Evolutionary conservation across 2,113 vertebrate genomes (phyloP), one percentile per base, ranked within the genome.

Genomic region (Gadus chalcogrammus): DNA sequence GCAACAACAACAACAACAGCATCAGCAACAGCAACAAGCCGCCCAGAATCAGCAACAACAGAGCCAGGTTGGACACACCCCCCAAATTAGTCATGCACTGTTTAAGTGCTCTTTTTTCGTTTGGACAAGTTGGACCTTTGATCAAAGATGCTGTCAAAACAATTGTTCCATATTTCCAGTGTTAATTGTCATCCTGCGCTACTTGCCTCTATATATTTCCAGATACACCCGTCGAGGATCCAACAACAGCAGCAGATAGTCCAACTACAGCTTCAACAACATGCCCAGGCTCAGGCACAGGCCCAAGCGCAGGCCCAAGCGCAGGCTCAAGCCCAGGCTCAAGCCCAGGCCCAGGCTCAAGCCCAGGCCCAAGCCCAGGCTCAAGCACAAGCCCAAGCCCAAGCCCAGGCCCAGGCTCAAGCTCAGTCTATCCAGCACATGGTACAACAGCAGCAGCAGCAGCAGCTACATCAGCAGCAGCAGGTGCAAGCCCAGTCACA

Each of bases 341-440:
- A 92, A 60, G 86, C 90, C 0, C 90, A 89, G 1, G 89, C 90
- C 0, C 85, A 90, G 67, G 81, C 93, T 9, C 94, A 95, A 18
- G 87, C 91, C 0, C 88, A 87, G 0, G 91, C 91, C 0, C 82
- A 88, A 60, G 80, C 75, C 0, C 88, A 90, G 0, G 79, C 83
- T 0, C 88, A 89, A 0, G 83, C 79, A 0, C 94, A 95, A 61
- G 90, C 94, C 11, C 94, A 94, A 28, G 86, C 90, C 0, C 89
- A 91, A 59, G 91, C 91, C 24, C 90, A 88, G 28, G 87, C 89
- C 1, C 93, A 93, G 65, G 88, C 84, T 0, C 93, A 93, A 61
- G 92, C 89, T 52, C 93, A 93, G 12, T 91, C 89, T 7, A 93
- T 94, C 71, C 92, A 94, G 71, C 93, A 94, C 58, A 78, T 89